Evolutionary conservation across 2,113 vertebrate species (phyloP).

Genomic region (Ophiodon elongatus): DNA sequence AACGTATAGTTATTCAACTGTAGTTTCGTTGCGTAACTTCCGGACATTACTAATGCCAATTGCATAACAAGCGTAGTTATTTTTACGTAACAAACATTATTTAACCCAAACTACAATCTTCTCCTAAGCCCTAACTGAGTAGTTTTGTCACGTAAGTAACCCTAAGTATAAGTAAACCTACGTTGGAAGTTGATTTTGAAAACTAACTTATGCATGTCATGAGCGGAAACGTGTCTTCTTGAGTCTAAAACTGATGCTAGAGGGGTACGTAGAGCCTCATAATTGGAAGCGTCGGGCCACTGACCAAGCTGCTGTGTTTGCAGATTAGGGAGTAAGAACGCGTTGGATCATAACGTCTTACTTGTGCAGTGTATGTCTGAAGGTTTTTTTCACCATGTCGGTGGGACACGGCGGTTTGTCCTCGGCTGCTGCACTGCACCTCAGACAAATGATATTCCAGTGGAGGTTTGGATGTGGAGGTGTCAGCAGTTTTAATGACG

Average conservation of each 20-base stretch:
- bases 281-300: background rate
- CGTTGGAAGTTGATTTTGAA: background rate
- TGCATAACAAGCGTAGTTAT: background rate
- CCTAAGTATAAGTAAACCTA: background rate
- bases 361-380: background rate
- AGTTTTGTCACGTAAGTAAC: background rate
- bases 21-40: background rate
- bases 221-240: background rate
- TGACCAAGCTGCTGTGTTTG: background rate
- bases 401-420: slow-evolving; percentile 26
- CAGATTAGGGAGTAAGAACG: background rate
- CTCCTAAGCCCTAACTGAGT: background rate
- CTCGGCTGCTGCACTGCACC: slow-evolving; percentile 37
- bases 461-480: slow-evolving; percentile 57
- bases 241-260: background rate
- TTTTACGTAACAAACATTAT: background rate
- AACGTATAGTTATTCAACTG: background rate
- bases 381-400: background rate
- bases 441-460: slow-evolving; percentile 59
- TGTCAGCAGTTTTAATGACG: slow-evolving; percentile 72
- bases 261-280: background rate
- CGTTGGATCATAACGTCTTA: background rate
- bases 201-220: background rate
- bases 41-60: background rate
- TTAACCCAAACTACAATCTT: background rate